phyloP scores from a whole-genome alignment of 2,797 vertebrate genomes.

The Sebastes hubbsi region DNA sequence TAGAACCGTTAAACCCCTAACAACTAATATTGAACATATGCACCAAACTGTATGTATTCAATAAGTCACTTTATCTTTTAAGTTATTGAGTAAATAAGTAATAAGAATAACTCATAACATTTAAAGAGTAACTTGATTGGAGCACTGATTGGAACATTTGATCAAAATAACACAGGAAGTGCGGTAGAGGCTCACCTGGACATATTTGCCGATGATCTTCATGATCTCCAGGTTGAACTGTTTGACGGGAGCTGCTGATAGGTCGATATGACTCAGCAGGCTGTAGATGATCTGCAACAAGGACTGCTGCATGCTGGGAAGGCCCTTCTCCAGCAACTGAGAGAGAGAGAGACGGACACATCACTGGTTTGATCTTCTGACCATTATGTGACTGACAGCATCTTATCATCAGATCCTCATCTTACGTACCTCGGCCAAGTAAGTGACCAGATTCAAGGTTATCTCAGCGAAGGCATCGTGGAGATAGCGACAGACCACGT shows the following conservation, averaged over 20 bases:
- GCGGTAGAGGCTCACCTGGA: constrained; percentile 87
- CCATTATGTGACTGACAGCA: not conserved
- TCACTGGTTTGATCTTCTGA: not conserved
- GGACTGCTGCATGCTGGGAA: constrained; percentile 97
- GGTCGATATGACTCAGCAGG: constrained; percentile 95
- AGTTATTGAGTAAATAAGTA: not conserved
- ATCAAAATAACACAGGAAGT: not conserved
- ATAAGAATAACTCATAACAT: not conserved
- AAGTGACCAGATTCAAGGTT: constrained; percentile 95
- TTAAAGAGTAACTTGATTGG: not conserved
- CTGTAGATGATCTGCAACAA: constrained; percentile 97
- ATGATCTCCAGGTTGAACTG: constrained; percentile 99
- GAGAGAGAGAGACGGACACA: not conserved
- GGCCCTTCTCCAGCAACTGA: constrained; percentile 95
- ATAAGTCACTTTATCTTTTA: not conserved
- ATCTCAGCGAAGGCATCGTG: constrained; percentile 96
- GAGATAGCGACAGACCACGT: constrained; percentile 96
- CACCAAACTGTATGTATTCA: not conserved
- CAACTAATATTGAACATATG: not conserved
- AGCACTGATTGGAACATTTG: not conserved
- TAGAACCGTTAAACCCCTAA: not conserved
- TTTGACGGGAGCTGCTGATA: constrained; percentile 94
- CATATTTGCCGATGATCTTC: constrained; percentile 98
- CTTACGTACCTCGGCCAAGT: constrained; percentile 92
- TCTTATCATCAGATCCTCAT: not conserved